Evolutionary conservation across 2,888 invertebrate genomes (phyloP).

Genomic region (Chouioia cunea): DNA sequence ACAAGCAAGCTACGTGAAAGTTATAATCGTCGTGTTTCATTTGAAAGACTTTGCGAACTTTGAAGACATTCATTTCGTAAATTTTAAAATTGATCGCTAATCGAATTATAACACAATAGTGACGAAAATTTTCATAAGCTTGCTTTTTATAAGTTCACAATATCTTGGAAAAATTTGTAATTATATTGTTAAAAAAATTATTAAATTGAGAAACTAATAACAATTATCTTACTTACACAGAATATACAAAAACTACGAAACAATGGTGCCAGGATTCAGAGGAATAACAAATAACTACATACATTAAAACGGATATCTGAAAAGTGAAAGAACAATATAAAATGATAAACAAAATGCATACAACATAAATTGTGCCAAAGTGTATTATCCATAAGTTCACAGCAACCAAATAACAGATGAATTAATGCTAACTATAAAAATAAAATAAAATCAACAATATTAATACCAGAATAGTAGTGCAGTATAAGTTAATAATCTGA

Average conservation of each 20-base stretch:
- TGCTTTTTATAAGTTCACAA: no score
- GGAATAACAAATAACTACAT: slow-evolving; percentile 59
- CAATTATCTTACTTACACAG: slow-evolving; percentile 57
- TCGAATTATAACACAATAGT: no score
- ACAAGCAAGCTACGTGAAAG: slow-evolving; percentile 35
- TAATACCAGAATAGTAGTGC: no score
- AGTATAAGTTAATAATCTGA: no score
- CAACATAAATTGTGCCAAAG: slow-evolving; percentile 49
- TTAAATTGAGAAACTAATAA: slow-evolving; percentile 25
- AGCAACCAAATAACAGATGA: slow-evolving; percentile 43
- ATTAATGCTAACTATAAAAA: neutral
- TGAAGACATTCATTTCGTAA: no score
- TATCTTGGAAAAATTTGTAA: no score
- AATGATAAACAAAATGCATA: slow-evolving; percentile 49
- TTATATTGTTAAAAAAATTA: no score
- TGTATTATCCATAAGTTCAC: slow-evolving; percentile 43
- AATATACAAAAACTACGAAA: slow-evolving; percentile 56
- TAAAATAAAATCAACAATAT: no score
- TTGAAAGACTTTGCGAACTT: neutral
- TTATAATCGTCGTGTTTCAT: neutral
- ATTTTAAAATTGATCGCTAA: no score
- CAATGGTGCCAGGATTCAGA: slow-evolving; percentile 58
- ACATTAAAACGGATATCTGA: slow-evolving; percentile 60
- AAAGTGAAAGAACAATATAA: slow-evolving; percentile 56
- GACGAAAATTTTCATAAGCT: neutral